These are phyloP conservation scores for Drosophila setosimentum DNA, from an alignment of 2,888 invertebrate species.

Conservation along the genomic window DNA sequence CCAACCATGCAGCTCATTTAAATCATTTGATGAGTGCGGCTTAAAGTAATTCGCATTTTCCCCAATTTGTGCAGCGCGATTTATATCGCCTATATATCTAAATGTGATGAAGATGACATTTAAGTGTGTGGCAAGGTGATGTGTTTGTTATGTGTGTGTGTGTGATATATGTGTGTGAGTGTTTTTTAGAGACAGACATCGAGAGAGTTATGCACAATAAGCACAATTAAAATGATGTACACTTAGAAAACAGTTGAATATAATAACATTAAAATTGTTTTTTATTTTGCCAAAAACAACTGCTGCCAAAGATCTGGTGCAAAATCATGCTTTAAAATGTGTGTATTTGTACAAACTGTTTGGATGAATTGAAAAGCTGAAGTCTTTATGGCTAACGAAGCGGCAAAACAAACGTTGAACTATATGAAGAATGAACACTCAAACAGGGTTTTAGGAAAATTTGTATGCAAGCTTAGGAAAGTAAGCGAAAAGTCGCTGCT, in stretches of 20 bases:
- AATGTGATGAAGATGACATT: conserved; percentile 39
- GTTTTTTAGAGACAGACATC: conserved; percentile 57
- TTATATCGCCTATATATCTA: conserved; percentile 87
- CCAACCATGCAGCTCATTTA: conserved; percentile 88
- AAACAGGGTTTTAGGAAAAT: not conserved
- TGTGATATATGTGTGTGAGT: conserved; percentile 7
- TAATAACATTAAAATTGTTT: not conserved
- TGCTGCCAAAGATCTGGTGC: not conserved
- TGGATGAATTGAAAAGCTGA: not conserved
- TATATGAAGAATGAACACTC: not conserved
- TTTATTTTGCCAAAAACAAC: not conserved
- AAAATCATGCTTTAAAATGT: not conserved
- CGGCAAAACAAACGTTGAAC: not conserved
- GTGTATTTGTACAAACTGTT: not conserved
- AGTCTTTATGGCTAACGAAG: not conserved
- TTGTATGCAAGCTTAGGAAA: not conserved
- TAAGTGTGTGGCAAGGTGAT: conserved; percentile 24
- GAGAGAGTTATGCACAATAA: conserved; percentile 40
- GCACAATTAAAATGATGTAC: conserved; percentile 6
- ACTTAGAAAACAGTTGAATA: not conserved
- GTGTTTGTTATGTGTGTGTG: conserved; percentile 23
- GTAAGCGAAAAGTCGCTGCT: not conserved
- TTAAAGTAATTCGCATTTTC: conserved; percentile 85
- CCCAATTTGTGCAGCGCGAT: conserved; percentile 87
- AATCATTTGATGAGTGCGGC: conserved; percentile 85